phyloP scores from a whole-genome alignment of 2,113 vertebrate genomes.

The Hemiscyllium ocellatum region DNA sequence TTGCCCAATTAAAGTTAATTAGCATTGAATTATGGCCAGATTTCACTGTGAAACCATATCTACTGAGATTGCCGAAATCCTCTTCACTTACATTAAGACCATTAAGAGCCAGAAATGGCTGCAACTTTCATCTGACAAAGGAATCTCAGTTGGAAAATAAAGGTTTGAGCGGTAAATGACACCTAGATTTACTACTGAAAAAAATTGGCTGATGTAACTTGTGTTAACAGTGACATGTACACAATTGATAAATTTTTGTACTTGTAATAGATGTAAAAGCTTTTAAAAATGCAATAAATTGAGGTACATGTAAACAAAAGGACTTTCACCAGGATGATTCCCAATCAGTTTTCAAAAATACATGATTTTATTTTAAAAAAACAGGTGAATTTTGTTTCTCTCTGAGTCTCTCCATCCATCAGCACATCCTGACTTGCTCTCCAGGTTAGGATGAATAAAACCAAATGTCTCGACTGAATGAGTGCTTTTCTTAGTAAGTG shows the following conservation, averaged over 20 bases:
- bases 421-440: not conserved
- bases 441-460: not conserved
- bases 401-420: not conserved
- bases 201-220: not conserved
- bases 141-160: not conserved
- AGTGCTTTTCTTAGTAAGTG: not conserved
- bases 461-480: not conserved
- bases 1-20: constrained; percentile 29
- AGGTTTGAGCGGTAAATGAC: not conserved
- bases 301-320: not conserved
- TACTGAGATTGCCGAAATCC: not conserved
- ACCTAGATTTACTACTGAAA: not conserved
- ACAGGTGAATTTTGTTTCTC: not conserved
- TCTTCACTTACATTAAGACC: not conserved
- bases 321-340: not conserved
- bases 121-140: no score
- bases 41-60: not conserved
- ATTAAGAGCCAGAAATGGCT: not conserved
- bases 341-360: not conserved
- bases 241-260: not conserved
- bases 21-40: constrained; percentile 10
- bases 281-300: not conserved
- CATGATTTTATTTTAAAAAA: no score
- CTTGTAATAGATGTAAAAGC: not conserved
- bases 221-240: not conserved